Conservation (phyloP, 35 echinoderm and acorn worm species). For the Heliocidaris erythrogramma region DNA sequence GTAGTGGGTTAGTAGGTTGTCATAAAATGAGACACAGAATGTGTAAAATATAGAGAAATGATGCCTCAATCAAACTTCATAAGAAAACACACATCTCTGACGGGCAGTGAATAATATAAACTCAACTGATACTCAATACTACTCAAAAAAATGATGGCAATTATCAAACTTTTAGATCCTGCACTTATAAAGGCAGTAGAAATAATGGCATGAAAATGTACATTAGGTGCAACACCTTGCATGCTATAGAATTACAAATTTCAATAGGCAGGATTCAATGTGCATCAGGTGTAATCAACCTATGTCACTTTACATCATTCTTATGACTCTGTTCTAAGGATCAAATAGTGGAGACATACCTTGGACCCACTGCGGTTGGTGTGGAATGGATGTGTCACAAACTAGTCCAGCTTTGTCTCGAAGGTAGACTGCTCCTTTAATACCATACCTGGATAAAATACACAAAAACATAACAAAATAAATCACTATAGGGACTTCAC, state of each 20-base stretch:
- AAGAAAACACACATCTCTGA: not conserved
- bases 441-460: slow-evolving; percentile 77
- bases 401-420: slow-evolving; percentile 80
- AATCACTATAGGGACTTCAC: not conserved
- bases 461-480: not conserved
- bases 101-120: too few relatives aligned
- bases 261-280: not conserved
- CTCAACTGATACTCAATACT: too few relatives aligned
- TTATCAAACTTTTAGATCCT: too few relatives aligned
- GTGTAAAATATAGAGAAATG: not conserved
- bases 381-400: slow-evolving; percentile 26
- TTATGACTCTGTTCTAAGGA: not conserved
- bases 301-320: not conserved
- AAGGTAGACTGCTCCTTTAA: slow-evolving; percentile 86
- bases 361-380: slow-evolving; percentile 54
- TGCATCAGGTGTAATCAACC: too few relatives aligned
- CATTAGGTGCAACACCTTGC: not conserved
- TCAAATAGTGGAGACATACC: slow-evolving; percentile 50
- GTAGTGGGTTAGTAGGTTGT: not conserved
- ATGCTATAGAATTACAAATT: not conserved
- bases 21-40: too few relatives aligned
- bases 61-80: not conserved
- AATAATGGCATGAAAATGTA: not conserved
- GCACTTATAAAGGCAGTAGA: not conserved
- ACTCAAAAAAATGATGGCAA: not conserved